Evolutionary conservation across 1,140 invertebrate species (phyloP).

Genomic region (Camponotus pennsylvanicus): DNA sequence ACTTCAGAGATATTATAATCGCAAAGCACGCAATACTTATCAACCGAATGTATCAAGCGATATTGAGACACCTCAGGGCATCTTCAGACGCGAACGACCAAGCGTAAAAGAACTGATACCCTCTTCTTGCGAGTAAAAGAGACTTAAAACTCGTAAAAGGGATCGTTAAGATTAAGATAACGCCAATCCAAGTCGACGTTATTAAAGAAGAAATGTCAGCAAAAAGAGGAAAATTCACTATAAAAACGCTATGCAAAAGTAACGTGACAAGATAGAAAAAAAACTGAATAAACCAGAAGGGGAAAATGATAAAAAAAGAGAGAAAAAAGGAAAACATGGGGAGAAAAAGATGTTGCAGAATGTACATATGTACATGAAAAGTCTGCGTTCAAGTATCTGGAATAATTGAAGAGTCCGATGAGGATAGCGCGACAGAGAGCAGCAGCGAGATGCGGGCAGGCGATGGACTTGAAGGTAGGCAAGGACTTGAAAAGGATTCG

Average conservation of each 20-base stretch:
- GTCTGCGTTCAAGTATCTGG: conserved; percentile 66
- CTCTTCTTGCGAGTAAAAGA: neutral
- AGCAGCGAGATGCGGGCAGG: conserved; percentile 17
- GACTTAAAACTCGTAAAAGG: conserved; percentile 14
- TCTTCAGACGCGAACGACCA: neutral
- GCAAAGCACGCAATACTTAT: conserved; percentile 55
- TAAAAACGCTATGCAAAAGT: neutral
- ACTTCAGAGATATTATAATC: conserved; percentile 48
- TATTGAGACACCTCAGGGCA: conserved; percentile 28
- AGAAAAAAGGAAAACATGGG: conserved; percentile 48
- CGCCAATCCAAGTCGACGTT: conserved; percentile 14
- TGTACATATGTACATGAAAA: conserved; percentile 71
- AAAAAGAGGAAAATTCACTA: conserved; percentile 8
- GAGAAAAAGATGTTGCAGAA: conserved; percentile 72
- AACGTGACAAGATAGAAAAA: conserved; percentile 5
- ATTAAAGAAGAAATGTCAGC: conserved; percentile 32
- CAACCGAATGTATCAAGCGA: conserved; percentile 17
- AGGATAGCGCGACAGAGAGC: conserved; percentile 11
- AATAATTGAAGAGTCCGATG: conserved; percentile 66
- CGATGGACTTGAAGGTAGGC: conserved; percentile 7
- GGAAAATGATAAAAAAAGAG: conserved; percentile 28
- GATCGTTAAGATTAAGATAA: conserved; percentile 37
- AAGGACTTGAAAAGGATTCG: conserved; percentile 70
- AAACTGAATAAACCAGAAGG: neutral
- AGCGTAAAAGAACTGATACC: conserved; percentile 16